phyloP scores from a whole-genome alignment of 1,140 invertebrate genomes.

The Fopius arisanus region DNA sequence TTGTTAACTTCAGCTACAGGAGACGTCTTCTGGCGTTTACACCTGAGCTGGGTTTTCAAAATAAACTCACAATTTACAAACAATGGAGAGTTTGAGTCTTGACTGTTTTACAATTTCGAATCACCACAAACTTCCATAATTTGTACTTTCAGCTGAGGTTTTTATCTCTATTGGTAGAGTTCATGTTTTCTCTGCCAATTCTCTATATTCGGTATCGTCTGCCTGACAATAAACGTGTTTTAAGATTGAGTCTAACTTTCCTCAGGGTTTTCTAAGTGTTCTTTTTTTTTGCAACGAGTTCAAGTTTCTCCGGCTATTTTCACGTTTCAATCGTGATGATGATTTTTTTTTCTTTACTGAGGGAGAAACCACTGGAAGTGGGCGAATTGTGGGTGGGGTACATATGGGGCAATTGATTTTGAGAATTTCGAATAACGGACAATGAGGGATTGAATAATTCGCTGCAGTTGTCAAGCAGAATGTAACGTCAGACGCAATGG shows the following conservation, averaged over 20 bases:
- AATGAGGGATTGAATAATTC: background rate
- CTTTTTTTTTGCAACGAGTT: background rate
- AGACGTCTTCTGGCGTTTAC: too few species aligned
- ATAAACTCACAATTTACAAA: too few species aligned
- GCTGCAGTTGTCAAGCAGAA: background rate
- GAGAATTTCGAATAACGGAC: background rate
- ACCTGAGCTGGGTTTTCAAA: too few species aligned
- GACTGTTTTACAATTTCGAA: background rate
- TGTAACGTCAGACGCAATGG: background rate
- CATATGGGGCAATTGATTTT: too few species aligned
- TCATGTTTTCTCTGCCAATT: constrained; percentile 19
- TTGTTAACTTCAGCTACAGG: too few species aligned
- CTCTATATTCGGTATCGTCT: constrained; percentile 25
- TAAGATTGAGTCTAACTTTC: constrained; percentile 12
- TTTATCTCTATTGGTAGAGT: background rate
- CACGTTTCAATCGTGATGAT: background rate
- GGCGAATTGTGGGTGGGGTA: background rate
- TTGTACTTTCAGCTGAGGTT: background rate
- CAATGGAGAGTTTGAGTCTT: too few species aligned
- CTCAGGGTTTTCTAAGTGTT: constrained; percentile 3
- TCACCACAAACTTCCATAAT: background rate
- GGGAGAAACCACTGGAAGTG: background rate
- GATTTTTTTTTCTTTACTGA: background rate
- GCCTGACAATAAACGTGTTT: constrained; percentile 14
- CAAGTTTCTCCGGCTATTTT: background rate